Conservation (phyloP, 2,797 vertebrate genomes). For the Mastacembelus armatus region DNA sequence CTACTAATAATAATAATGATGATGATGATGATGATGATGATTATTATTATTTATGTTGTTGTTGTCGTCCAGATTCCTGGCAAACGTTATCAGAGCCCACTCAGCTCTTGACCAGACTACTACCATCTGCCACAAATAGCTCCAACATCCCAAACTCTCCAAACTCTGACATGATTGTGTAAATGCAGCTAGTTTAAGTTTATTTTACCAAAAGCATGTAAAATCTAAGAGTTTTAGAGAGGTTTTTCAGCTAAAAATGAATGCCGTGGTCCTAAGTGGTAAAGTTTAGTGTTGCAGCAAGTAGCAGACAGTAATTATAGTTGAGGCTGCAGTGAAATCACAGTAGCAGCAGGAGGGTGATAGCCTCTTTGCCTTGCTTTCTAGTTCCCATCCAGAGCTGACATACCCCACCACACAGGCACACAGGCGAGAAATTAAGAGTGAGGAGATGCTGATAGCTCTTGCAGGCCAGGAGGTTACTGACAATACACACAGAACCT, state of each 20-base stretch:
- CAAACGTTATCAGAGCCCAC: too few relatives aligned
- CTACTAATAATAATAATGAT: too few relatives aligned
- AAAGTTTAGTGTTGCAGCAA: slow-evolving; percentile 75
- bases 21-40: too few relatives aligned
- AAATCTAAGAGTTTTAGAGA: slow-evolving; percentile 4
- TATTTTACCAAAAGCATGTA: neutral
- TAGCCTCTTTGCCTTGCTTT: slow-evolving; percentile 74
- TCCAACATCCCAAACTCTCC: too few relatives aligned
- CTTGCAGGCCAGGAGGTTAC: slow-evolving; percentile 55
- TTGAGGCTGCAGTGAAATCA: slow-evolving; percentile 78
- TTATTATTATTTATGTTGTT: too few relatives aligned
- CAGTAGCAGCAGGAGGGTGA: slow-evolving; percentile 80
- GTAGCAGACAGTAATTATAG: slow-evolving; percentile 79
- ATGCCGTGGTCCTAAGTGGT: slow-evolving; percentile 53
- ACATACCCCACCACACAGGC: slow-evolving; percentile 80
- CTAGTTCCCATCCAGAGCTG: slow-evolving; percentile 75
- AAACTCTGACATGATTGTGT: too few relatives aligned
- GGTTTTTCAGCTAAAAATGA: slow-evolving; percentile 33
- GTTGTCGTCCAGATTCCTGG: too few relatives aligned
- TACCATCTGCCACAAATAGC: too few relatives aligned
- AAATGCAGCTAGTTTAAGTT: neutral
- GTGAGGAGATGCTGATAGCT: slow-evolving; percentile 69
- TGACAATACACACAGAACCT: slow-evolving; percentile 7
- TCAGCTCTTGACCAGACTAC: too few relatives aligned
- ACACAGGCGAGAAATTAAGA: slow-evolving; percentile 85